Evolutionary conservation across 2,888 invertebrate genomes (phyloP), one percentile per base, ranked within the genome.

Genomic region (Campoplex nolae): DNA sequence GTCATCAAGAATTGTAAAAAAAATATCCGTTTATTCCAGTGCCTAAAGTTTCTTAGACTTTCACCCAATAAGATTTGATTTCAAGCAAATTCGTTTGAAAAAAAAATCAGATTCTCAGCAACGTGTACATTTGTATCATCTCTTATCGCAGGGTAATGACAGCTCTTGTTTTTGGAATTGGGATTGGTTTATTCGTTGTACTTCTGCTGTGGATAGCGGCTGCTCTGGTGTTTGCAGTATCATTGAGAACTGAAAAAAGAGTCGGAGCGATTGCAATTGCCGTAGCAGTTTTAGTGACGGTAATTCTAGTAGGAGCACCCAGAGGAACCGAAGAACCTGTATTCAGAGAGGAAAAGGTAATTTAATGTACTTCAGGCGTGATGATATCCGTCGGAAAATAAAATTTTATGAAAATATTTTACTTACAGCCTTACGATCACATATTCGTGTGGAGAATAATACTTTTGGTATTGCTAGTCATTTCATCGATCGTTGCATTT

Each of bases 101-200:
- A 51, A 23, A 13, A 45, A 45, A 11, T 45, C 2, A 11, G 16
- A 48, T 48, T 16, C 9, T 3, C 1, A 3, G 13, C 48, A 48
- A 11, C 11, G 13, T 48, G 11, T 48, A 13, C 38, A 23, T 11
- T 38, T 74, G 16, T 18, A 51, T 16, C 0, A 18, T 4, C 54
- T 38, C n/a, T 35, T 18, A 28, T 58, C 16, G 23, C 81, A 90
- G 88, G 91, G 92, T 91, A 80, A 94, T 95, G 95, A 93, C 94
- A 90, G 92, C 93, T 87, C 91, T 94, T 84, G 91, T 95, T 85
- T 93, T 95, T 90, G 95, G 95, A 82, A 95, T 97, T 90, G 97
- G 97, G 91, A 94, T 96, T 88, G 97, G 97, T 90, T 95, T 97
- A 86, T 96, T 97, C 93, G 95, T 97, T 90, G 94, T 97, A 91